A percentile compares a stretch with the other conserved stretches of the same genome.
Evolutionary conservation across 2,888 invertebrate genomes (phyloP).

Genomic region (Steinernema scapterisci): DNA sequence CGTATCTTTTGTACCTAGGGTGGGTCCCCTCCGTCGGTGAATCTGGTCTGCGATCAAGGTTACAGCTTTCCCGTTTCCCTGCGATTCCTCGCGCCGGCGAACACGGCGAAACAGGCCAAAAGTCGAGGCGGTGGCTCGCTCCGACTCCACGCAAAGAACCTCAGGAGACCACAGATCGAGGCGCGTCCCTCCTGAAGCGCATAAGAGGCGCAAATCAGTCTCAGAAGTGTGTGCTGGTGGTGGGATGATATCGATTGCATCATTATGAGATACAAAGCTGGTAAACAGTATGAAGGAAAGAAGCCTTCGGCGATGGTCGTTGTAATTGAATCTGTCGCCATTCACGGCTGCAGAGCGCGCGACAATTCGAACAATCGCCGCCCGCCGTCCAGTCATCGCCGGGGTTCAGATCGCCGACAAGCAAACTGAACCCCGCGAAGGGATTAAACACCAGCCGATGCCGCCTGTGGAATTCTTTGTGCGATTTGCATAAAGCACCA

Average conservation of each 20-base stretch:
- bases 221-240: background rate
- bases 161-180: conserved; percentile 25
- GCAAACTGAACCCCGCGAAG: background rate
- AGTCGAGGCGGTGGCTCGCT: background rate
- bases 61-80: conserved; percentile 23
- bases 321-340: conserved; percentile 24
- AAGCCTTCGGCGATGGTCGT: background rate
- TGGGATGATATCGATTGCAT: conserved; percentile 28
- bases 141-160: background rate
- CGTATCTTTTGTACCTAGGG: conserved; percentile 29
- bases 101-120: conserved; percentile 19
- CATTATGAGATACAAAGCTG: conserved; percentile 18
- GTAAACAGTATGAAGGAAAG: background rate
- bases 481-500: background rate
- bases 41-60: conserved; percentile 32
- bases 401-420: conserved; percentile 2
- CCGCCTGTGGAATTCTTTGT: background rate
- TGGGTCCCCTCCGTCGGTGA: conserved; percentile 12
- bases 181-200: background rate
- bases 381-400: conserved; percentile 15
- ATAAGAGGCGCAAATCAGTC: background rate
- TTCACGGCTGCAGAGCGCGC: background rate
- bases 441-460: conserved; percentile 16
- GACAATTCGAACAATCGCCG: conserved; percentile 1
- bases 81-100: background rate